Base-by-base conservation (phyloP, 2,888 invertebrate species). In the Venusia cambrica region DNA sequence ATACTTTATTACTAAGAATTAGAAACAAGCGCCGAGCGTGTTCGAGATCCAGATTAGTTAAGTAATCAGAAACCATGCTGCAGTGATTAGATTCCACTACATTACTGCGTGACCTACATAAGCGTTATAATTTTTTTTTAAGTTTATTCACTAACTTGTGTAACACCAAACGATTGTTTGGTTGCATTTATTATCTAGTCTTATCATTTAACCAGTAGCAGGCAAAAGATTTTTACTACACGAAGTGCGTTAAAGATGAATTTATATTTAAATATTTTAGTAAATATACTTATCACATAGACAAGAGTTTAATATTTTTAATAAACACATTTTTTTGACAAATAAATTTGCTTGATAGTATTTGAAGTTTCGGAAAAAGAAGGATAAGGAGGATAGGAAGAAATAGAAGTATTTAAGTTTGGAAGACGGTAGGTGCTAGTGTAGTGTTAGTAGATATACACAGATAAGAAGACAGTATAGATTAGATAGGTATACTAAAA, bases 1-100 rank as follows among this genome's bases (percentile, higher is more conserved):
- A 78, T 81, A 84, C 74, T 85, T 87, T 85, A 87, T 85, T 87
- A 84, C 80, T 84, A 84, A 73, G 62, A 51, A 74, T 80, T 73
- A 71, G 67, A 71, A 72, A 74, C 67, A 81, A 83, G 84, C 83
- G 57, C 72, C 71, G 77, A 67, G 61, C 62, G 48, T 62, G 62
- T n/a, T n/a, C n/a, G n/a, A n/a, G n/a, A 58, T 65, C 57, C 52
- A 71, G 58, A 60, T 67, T 58, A 54, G 57, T 59, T 53, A 51
- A 50, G 41, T 49, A 49, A 39, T 45, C 46, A 61, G 62, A 54
- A 66, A 57, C 67, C 79, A 78, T 81, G 79, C 79, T 73, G 61
- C 62, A 48, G 62, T 66, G 66, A 57, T 55, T 65, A 45, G n/a
- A n/a, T 40, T 54, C 55, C 57, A 60, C 71, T 69, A 73, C 65